Evolutionary conservation across 1,140 invertebrate genomes (phyloP), one percentile per base, ranked within the genome.

Genomic region (Gryon sp.): DNA sequence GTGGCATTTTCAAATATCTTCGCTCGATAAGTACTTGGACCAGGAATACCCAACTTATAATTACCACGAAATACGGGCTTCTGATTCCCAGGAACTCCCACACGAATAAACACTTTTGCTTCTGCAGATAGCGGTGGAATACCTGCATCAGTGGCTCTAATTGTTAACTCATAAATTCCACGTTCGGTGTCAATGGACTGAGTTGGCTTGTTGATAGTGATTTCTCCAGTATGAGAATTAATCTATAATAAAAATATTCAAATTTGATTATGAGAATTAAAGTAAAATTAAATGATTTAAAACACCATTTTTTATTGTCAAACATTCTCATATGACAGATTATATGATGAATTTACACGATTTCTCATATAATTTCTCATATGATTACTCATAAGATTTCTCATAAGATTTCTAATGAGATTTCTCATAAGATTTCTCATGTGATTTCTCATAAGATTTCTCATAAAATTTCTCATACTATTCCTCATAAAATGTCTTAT

Each of bases 71-170:
- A 95, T 1, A 94, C 90, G 0, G 94, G 94, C 26, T 93, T 89
- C 72, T 95, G 94, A 76, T 94, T 95, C 0, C 93, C 93, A 0
- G 93, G 92, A 0, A 95, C 93, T 0, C 94, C 94, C 0, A 95
- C 93, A 9, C 93, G 89, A 2, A 95, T 90, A 2, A 90, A 89
- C 0, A 95, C 88, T 15, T 91, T 89, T 0, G 92, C 91, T 46
- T 93, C 93, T 12, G 93, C 91, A 14, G 90, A 89, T 4, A 94
- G 80, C 0, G 93, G 90, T 14, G 93, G 93, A 4, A 79, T 84
- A 89, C 93, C 93, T 69, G 90, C 90, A 85, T 95, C 94, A n/a
- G 92, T 94, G 12, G 93, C 94, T 41, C 91, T 89, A 1, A 95
- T 87, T 0, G 90, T 87, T 12, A 94, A 68, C 66, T 94, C 93